Base-by-base conservation (phyloP, 2,113 vertebrate genomes). In the Oreochromis spilurus region DNA sequence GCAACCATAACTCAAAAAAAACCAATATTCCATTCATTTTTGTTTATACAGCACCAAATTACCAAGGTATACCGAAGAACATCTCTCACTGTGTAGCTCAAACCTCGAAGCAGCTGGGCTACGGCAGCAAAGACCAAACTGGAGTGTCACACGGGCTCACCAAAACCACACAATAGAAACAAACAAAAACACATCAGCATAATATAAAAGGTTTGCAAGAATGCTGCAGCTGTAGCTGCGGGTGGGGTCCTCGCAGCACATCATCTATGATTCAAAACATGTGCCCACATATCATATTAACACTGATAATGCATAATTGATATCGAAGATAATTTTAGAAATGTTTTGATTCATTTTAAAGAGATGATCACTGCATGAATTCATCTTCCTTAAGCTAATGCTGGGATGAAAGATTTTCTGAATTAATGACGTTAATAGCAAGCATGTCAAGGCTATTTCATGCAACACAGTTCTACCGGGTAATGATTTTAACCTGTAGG, bases 281-380 rank as follows among this genome's bases (percentile, higher is more conserved):
- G 81, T 70, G 82, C 70, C 70, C 91, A 52, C 62, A 84, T 54
- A 81, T 87, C 78, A 52, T 21, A 83, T 72, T 89, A 78, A 87
- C 87, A 77, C 79, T 87, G 26, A 36, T 8, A n/a, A 90, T 92
- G 24, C 75, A 92, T 91, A 80, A 94, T 92, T 91, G 12, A 94
- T 90, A 78, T 75, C 7, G 1, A 19, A 84, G 85, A 87, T 90
- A 57, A 86, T 90, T 89, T 92, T 88, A 88, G 87, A 89, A 88
- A 84, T 90, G 80, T 89, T 93, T 92, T 92, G 84, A 91, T 91
- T 91, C 70, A 89, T 93, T 72, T 82, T 88, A 67, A 91, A 90
- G 84, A 3, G 43, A 88, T 79, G 82, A 87, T 91, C 34, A n/a
- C 55, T 21, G 38, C 62, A 88, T 89, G 70, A 91, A 88, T 89